A percentile compares a stretch with the other conserved stretches of the same genome.
phyloP scores from a whole-genome alignment of 2,888 invertebrate genomes.

The Atethmia centrago region DNA sequence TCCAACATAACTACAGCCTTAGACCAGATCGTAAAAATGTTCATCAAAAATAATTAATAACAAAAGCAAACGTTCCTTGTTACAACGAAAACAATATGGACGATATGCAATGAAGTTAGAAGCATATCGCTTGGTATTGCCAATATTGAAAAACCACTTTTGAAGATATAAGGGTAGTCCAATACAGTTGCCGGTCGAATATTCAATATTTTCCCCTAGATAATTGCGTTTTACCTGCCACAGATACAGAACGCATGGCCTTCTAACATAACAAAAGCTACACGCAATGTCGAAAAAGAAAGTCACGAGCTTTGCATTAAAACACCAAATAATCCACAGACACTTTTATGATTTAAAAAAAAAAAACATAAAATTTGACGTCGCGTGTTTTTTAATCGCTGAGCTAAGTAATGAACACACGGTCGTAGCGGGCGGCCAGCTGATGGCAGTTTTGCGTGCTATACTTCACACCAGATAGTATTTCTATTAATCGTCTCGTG shows the following conservation, averaged over 20 bases:
- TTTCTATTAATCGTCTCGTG: constrained; percentile 75
- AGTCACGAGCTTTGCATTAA: neutral
- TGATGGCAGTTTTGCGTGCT: constrained; percentile 75
- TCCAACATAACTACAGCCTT: too few relatives aligned
- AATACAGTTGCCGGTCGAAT: too few relatives aligned
- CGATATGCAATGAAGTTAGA: too few relatives aligned
- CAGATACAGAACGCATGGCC: neutral
- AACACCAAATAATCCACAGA: constrained; percentile 27
- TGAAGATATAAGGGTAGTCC: too few relatives aligned
- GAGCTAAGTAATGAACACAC: constrained; percentile 61
- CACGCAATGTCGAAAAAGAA: neutral
- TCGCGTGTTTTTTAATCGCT: constrained; percentile 57
- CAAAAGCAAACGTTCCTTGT: too few relatives aligned
- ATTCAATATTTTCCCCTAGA: too few relatives aligned
- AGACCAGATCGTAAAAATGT: too few relatives aligned
- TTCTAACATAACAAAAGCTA: neutral
- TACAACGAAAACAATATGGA: too few relatives aligned
- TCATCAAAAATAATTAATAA: too few relatives aligned
- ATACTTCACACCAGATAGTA: constrained; percentile 75
- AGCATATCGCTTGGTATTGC: too few relatives aligned
- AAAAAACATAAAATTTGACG: constrained; percentile 45
- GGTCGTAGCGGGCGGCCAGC: constrained; percentile 33
- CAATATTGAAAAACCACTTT: too few relatives aligned
- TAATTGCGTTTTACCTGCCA: neutral
- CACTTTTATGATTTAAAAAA: constrained; percentile 27